Percentiles rank a stretch among this genome's conserved stretches.
Conservation (phyloP, 2,797 vertebrate genomes). For the Crypturellus tataupa region DNA sequence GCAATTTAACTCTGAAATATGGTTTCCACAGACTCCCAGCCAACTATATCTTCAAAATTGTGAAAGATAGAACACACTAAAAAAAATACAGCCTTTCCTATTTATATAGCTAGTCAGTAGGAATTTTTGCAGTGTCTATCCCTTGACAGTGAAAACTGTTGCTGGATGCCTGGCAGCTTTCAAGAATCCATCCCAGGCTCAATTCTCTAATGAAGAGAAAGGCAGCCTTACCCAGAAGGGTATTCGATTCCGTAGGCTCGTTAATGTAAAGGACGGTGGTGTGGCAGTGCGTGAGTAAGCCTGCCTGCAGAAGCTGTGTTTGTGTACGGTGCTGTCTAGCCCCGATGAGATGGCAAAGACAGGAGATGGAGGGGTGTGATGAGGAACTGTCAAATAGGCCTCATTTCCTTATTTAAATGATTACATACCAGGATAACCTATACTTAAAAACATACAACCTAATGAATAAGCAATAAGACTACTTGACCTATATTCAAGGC, state of each 20-base stretch:
- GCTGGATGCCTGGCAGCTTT: background rate
- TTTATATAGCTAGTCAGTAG: background rate
- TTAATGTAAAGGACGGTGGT: background rate
- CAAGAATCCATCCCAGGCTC: background rate
- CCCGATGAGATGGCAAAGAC: background rate
- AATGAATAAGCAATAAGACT: conserved; percentile 52
- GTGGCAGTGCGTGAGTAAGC: background rate
- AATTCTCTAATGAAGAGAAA: background rate
- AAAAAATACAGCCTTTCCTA: background rate
- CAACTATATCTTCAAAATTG: background rate
- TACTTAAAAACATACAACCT: conserved; percentile 34
- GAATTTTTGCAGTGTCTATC: background rate
- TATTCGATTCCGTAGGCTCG: background rate
- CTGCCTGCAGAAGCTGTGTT: background rate
- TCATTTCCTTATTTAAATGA: conserved; percentile 46
- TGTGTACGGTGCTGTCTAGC: background rate
- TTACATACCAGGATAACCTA: conserved; percentile 15
- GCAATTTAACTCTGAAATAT: background rate
- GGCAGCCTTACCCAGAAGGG: background rate
- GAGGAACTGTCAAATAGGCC: background rate
- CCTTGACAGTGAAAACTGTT: background rate
- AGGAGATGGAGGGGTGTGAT: background rate
- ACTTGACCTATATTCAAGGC: conserved; percentile 43
- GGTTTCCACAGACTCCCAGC: background rate
- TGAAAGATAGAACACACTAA: background rate